These are phyloP conservation scores for Bunonema sp. DNA, from an alignment of 2,888 invertebrate genomes.

Conservation along the genomic window DNA sequence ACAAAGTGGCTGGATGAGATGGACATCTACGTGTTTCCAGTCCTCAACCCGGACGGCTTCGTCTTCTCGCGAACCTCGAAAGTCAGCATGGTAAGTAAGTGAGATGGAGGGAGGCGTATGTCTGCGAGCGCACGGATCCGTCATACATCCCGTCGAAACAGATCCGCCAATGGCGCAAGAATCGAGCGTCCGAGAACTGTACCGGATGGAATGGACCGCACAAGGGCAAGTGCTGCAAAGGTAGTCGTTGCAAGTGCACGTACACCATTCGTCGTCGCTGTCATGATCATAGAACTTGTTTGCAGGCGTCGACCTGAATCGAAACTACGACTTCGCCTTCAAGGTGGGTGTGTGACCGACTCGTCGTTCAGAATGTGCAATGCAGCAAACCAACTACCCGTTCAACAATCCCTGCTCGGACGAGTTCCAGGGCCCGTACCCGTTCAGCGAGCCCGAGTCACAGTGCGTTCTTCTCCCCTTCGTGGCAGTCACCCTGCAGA, in stretches of 20 bases:
- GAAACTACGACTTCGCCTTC: constrained; percentile 39
- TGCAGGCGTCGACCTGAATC: constrained; percentile 41
- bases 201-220: constrained; percentile 24
- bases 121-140: neutral
- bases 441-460: constrained; percentile 41
- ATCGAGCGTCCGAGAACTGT: constrained; percentile 32
- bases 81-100: constrained; percentile 4
- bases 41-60: constrained; percentile 42
- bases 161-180: constrained; percentile 42
- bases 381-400: constrained; percentile 21
- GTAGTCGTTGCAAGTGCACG: too few relatives aligned
- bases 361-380: neutral
- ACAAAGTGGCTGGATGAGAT: constrained; percentile 27
- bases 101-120: neutral
- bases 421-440: constrained; percentile 35
- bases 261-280: too few relatives aligned
- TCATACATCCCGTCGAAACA: too few relatives aligned
- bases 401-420: constrained; percentile 42
- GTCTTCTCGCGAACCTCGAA: constrained; percentile 22
- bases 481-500: too few relatives aligned
- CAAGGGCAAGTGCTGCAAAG: constrained; percentile 13
- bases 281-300: too few relatives aligned
- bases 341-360: neutral
- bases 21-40: constrained; percentile 35
- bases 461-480: constrained; percentile 17